A percentile compares a stretch with the other conserved stretches of the same genome.
Conservation (phyloP, 2,113 vertebrate species). For the Amphiprion ocellaris region DNA sequence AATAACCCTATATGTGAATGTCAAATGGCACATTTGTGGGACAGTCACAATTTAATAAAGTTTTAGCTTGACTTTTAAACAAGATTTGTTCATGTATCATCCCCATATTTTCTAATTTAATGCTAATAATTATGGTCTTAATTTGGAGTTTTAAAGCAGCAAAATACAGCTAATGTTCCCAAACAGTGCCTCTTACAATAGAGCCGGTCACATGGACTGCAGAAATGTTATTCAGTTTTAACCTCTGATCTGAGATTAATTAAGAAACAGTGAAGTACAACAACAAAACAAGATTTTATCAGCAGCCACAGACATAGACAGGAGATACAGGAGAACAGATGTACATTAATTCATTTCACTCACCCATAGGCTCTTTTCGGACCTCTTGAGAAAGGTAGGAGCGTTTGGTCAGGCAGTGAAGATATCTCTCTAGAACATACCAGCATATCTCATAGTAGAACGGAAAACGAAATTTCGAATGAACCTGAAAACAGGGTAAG, state of each 20-base stretch:
- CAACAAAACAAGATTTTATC: too few species aligned
- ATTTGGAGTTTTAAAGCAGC: too few species aligned
- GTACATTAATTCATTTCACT: slow-evolving; percentile 66
- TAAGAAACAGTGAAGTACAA: too few species aligned
- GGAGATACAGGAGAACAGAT: too few species aligned
- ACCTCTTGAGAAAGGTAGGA: slow-evolving; percentile 91
- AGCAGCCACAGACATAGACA: too few species aligned
- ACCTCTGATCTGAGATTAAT: too few species aligned
- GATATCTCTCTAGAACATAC: slow-evolving; percentile 98
- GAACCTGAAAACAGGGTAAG: slow-evolving; percentile 86
- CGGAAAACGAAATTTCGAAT: slow-evolving; percentile 97
- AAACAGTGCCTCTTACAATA: too few species aligned
- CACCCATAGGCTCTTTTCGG: slow-evolving; percentile 90
- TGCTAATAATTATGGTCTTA: not conserved
- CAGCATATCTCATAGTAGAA: slow-evolving; percentile 99
- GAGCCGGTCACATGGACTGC: too few species aligned
- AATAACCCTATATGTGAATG: not conserved
- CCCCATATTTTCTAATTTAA: not conserved
- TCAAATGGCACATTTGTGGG: too few species aligned
- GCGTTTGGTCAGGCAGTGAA: slow-evolving; percentile 93
- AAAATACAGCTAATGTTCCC: too few species aligned
- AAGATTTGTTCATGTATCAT: not conserved
- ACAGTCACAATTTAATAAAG: not conserved
- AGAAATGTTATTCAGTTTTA: too few species aligned
- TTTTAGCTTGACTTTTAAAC: not conserved